Evolutionary conservation across 2,888 invertebrate species (phyloP).

Genomic region (Molanna angustata): DNA sequence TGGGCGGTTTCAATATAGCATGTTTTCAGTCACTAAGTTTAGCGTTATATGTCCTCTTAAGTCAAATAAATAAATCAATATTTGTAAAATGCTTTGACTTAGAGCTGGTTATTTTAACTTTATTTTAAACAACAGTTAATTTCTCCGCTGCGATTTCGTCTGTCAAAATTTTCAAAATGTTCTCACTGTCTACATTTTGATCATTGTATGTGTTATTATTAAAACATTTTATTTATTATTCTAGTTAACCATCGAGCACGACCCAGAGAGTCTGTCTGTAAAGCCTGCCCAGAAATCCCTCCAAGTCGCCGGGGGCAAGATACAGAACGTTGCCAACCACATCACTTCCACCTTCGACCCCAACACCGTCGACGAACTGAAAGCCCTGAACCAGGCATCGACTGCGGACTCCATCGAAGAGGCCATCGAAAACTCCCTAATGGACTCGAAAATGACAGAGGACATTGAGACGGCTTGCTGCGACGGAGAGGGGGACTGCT

Average conservation of each 20-base stretch:
- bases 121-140: not conserved
- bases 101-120: not conserved
- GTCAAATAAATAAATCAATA: too few relatives aligned
- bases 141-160: not conserved
- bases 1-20: too few relatives aligned
- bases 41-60: too few relatives aligned
- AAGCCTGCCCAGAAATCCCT: slow-evolving; percentile 20
- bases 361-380: not conserved
- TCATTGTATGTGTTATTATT: too few relatives aligned
- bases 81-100: too few relatives aligned
- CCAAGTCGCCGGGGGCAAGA: slow-evolving; percentile 16
- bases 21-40: too few relatives aligned
- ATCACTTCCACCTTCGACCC: not conserved
- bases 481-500: not conserved
- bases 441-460: not conserved
- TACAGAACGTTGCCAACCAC: slow-evolving; percentile 17
- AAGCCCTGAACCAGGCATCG: not conserved
- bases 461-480: not conserved
- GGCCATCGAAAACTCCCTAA: not conserved
- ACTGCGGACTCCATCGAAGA: slow-evolving; percentile 1
- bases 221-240: slow-evolving; percentile 34
- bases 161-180: not conserved
- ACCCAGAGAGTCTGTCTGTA: slow-evolving; percentile 61
- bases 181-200: too few relatives aligned
- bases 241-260: slow-evolving; percentile 85